phyloP scores from a whole-genome alignment of 1,140 invertebrate genomes.

The Palaemon carinicauda region DNA sequence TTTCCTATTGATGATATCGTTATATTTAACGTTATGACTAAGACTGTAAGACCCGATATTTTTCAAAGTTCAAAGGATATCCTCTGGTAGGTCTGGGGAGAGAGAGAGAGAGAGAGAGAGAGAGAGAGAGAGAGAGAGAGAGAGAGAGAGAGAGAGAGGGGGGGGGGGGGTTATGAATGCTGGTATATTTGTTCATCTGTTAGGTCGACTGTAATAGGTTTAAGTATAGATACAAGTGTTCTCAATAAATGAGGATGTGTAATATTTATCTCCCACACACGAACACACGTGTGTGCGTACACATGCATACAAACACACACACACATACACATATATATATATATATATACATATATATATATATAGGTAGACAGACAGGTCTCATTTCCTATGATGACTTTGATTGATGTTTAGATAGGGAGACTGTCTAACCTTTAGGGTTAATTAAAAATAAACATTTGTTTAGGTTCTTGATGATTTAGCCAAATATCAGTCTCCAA shows the following conservation, averaged over 20 bases:
- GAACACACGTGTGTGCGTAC: background rate
- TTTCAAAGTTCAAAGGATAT: background rate
- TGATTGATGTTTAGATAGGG: too few relatives aligned
- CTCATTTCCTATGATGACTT: too few relatives aligned
- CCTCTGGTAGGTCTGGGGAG: background rate
- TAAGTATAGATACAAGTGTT: background rate
- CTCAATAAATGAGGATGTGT: background rate
- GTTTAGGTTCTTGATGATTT: too few relatives aligned
- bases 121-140: background rate
- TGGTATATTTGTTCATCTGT: background rate
- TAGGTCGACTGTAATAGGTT: background rate
- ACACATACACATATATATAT: background rate
- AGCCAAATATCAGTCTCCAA: too few relatives aligned
- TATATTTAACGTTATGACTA: too few relatives aligned
- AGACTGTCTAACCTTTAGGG: too few relatives aligned
- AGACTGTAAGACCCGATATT: too few relatives aligned
- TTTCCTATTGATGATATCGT: too few relatives aligned
- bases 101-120: background rate
- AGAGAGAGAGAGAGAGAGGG: background rate
- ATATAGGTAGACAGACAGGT: too few relatives aligned
- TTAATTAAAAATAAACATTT: too few relatives aligned
- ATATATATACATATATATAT: background rate
- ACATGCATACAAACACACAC: background rate
- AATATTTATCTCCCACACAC: background rate
- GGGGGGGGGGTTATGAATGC: too few relatives aligned